Conservation (phyloP, 2,888 invertebrate species). For the Leucophenga maculata region DNA sequence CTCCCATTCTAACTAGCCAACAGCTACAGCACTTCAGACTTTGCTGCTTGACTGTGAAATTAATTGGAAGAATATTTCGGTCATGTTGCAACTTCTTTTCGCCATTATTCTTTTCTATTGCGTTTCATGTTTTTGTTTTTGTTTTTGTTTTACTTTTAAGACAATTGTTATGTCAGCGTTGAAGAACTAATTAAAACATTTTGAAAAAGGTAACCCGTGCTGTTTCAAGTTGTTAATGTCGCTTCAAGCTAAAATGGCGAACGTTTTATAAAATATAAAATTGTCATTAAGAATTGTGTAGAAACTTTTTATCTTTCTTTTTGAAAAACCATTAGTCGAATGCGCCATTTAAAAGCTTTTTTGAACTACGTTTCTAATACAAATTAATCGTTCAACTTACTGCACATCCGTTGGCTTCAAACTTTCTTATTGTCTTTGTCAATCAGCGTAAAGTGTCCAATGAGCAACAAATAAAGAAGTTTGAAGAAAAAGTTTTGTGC, state of each 20-base stretch:
- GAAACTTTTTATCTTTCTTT: neutral
- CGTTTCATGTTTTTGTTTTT: too few relatives aligned
- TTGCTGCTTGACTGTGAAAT: slow-evolving; percentile 46
- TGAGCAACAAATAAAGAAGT: too few relatives aligned
- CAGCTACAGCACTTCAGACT: neutral
- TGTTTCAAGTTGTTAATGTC: slow-evolving; percentile 1
- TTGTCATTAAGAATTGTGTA: neutral
- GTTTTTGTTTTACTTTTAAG: too few relatives aligned
- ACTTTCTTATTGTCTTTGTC: too few relatives aligned
- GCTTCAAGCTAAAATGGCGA: too few relatives aligned
- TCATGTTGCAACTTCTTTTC: slow-evolving; percentile 34
- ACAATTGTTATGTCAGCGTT: slow-evolving; percentile 10
- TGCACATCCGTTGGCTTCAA: too few relatives aligned
- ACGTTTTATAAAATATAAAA: neutral
- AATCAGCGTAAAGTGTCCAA: too few relatives aligned
- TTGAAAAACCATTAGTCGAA: too few relatives aligned
- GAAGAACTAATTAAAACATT: slow-evolving; percentile 16
- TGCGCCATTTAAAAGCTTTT: too few relatives aligned
- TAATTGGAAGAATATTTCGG: slow-evolving; percentile 63
- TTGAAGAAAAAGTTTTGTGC: too few relatives aligned
- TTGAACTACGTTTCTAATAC: too few relatives aligned
- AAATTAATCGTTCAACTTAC: too few relatives aligned
- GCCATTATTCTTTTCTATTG: neutral
- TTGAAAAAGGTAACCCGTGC: neutral
- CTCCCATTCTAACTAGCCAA: neutral